Base-by-base conservation (phyloP, 2,797 vertebrate species). In the Bovichtus variegatus region DNA sequence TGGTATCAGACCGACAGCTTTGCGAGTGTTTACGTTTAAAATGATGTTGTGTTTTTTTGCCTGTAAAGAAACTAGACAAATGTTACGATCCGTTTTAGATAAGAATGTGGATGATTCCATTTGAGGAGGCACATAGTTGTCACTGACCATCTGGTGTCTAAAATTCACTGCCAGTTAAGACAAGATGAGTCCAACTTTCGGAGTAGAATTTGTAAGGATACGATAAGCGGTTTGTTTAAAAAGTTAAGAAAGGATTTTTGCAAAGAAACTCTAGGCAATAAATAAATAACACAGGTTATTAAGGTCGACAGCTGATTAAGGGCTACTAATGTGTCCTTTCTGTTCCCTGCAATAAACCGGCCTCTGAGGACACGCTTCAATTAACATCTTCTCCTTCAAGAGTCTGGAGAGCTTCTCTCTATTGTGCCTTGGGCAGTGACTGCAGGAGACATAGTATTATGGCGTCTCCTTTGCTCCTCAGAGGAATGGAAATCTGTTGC, bases 281-380 rank as follows among this genome's bases (percentile, higher is more conserved):
- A 74, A 67, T 46, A 47, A 43, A 53, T 82, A 64, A 57, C 44
- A 60, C 16, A 71, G 21, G 16, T 60, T 70, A 73, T 25, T 57
- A 10, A 13, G 3, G 43, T 44, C 1, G 1, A 68, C 19, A 55
- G 43, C 31, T 75, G 67, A 78, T 66, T 29, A 71, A 67, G 23
- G n/a, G 25, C 38, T 55, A 21, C 64, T 25, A 51, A 79, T 38
- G 23, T 50, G 23, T 60, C 18, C 31, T 60, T 53, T 66, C 40
- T 38, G 62, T 64, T 74, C 25, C 11, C 13, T 29, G 23, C 49
- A 83, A 61, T 77, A 73, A 82, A 72, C 16, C 9, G 0, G 27
- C 46, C 59, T 44, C 62, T 25, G 18, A 64, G 72, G 79, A 84
- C 67, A 43, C 13, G 65, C 70, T 84, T 81, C 55, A 86, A 80